These are phyloP conservation scores for Thamnophis elegans DNA, from an alignment of 2,797 vertebrate species.

Conservation along the genomic window DNA sequence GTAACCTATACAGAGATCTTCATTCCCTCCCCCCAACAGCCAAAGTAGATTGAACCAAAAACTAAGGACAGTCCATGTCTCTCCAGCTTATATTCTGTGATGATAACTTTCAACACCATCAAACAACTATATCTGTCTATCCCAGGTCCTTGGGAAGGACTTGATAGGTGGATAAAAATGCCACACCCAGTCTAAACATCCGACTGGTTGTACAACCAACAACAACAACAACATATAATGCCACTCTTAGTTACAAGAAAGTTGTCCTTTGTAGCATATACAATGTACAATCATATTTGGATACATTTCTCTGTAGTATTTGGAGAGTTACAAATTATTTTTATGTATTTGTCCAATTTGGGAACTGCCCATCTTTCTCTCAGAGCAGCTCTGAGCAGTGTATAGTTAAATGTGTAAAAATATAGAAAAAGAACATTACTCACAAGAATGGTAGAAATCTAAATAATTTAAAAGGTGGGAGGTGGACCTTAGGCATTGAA, in stretches of 20 bases:
- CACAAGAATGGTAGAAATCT: not conserved
- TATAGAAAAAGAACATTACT: not conserved
- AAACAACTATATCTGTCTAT: not conserved
- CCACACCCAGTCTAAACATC: not conserved
- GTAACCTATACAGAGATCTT: not conserved
- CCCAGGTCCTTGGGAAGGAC: not conserved
- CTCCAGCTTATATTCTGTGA: not conserved
- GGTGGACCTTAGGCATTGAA: not conserved
- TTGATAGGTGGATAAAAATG: not conserved
- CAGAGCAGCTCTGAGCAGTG: not conserved
- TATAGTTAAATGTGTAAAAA: not conserved
- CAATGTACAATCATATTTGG: slow-evolving; percentile 4
- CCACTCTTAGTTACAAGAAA: not conserved
- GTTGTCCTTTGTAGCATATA: not conserved
- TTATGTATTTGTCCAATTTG: not conserved
- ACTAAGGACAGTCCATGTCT: not conserved
- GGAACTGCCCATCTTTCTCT: not conserved
- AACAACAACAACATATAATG: not conserved
- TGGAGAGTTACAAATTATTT: slow-evolving; percentile 17
- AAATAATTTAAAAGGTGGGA: not conserved
- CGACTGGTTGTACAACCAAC: not conserved
- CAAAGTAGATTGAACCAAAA: not conserved
- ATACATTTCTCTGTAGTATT: not conserved
- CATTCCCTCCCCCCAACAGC: not conserved
- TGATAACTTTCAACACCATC: not conserved